Evolutionary conservation across 2,113 vertebrate species (phyloP), one percentile per base, ranked within the genome.

Genomic region (Leptobrachium leishanense): DNA sequence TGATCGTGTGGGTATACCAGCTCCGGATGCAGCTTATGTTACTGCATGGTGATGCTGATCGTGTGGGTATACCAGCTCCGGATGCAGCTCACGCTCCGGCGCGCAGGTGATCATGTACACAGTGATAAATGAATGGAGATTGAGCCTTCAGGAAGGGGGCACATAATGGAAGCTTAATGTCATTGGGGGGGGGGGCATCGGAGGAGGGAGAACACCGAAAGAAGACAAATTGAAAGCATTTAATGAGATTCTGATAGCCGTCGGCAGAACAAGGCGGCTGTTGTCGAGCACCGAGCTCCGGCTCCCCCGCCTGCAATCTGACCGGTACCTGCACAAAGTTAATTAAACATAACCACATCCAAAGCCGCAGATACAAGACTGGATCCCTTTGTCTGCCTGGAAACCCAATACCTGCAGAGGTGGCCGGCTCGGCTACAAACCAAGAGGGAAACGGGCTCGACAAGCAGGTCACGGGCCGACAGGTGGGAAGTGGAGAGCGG

Each of bases 281-380:
- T 88, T 90, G 86, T 90, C 82, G 11, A 76, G 41, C 0, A 0
- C 54, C 87, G 82, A 87, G 87, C 76, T 68, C 43, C 72, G 87
- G 0, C 80, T 88, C 82, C 81, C 86, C 62, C 54, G 62, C 44
- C 83, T 5, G 53, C 59, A 83, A 54, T 55, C 72, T 69, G 42
- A 50, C 82, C 81, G 83, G 82, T 85, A 85, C 75, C 63, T 0
- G 65, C 77, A 84, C 85, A 85, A 80, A 81, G 86, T 88, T 90
- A 90, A 90, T 89, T 87, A 87, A 88, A 81, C 70, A 68, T 82
- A 85, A 79, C 84, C 3, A 12, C 77, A 86, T 83, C 74, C 83
- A 79, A 81, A 82, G 85, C 83, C n/a, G 74, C 79, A 50, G 42
- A 39, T 43, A 83, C 82, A 85, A 86, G 82, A 62, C 63, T 80